A percentile compares a stretch with the other conserved stretches of the same genome.
These are phyloP conservation scores for Odocoileus hemionus DNA, from an alignment of 2,113 vertebrate species.

Conservation along the genomic window DNA sequence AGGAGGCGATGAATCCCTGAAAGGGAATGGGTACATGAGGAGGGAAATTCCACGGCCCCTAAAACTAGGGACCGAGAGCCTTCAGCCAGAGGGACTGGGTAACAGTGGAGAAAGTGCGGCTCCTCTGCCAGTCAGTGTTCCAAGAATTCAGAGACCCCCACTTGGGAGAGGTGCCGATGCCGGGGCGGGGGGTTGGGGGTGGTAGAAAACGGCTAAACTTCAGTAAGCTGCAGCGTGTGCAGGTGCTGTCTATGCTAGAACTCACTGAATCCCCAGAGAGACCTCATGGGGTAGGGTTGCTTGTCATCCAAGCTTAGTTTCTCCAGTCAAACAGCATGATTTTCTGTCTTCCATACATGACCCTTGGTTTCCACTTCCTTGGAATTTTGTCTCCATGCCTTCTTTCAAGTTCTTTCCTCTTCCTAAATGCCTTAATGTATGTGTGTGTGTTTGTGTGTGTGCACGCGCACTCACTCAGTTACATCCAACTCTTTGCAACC, in stretches of 20 bases:
- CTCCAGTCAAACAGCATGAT: not conserved
- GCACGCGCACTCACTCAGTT: accelerated
- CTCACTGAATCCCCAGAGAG: not conserved
- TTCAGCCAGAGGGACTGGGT: not conserved
- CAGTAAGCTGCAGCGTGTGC: not conserved
- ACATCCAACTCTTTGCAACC: not conserved
- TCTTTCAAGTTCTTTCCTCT: not conserved
- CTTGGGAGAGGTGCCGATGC: not conserved
- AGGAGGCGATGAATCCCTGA: not conserved
- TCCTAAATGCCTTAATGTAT: not conserved
- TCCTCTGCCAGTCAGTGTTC: not conserved
- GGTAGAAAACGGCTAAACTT: not conserved
- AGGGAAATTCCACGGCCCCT: not conserved
- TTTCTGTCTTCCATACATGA: not conserved
- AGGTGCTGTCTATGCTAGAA: not conserved
- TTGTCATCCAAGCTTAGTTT: not conserved
- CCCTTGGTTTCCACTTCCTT: not conserved
- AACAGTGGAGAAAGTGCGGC: not conserved
- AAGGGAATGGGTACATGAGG: no score
- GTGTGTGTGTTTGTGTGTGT: not conserved
- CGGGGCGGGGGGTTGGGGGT: no score
- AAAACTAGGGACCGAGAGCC: not conserved
- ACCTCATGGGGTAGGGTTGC: not conserved
- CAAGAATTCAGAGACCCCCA: not conserved
- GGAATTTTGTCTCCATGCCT: not conserved